A percentile compares a stretch with the other conserved stretches of the same genome.
These are phyloP conservation scores for Athalia circularis DNA, from an alignment of 2,888 invertebrate genomes.

Conservation along the genomic window DNA sequence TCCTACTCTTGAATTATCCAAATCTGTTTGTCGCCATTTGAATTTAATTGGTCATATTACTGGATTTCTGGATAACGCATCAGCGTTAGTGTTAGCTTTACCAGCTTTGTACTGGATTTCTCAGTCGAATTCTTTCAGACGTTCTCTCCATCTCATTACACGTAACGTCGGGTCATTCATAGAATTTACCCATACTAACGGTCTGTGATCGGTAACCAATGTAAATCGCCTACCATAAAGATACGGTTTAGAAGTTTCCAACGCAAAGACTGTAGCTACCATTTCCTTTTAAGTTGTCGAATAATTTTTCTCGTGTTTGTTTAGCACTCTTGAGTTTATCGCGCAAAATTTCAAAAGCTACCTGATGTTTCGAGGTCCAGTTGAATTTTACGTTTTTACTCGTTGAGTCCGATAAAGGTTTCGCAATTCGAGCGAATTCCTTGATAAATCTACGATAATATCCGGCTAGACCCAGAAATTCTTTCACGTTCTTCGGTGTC, in stretches of 20 bases:
- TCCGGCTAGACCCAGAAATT: slow-evolving; percentile 2
- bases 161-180: slow-evolving; percentile 39
- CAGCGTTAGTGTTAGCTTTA: slow-evolving; percentile 36
- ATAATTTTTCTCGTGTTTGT: not conserved
- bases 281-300: not conserved
- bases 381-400: slow-evolving; percentile 21
- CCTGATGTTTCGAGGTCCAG: slow-evolving; percentile 11
- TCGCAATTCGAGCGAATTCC: not conserved
- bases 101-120: slow-evolving; percentile 41
- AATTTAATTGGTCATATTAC: not conserved
- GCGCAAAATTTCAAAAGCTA: slow-evolving; percentile 32
- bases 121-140: slow-evolving; percentile 25
- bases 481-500: not conserved
- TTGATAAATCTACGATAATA: slow-evolving; percentile 2
- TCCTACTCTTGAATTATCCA: not conserved
- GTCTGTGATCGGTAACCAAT: slow-evolving; percentile 5
- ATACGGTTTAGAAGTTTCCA: slow-evolving; percentile 8
- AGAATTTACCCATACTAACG: slow-evolving; percentile 18
- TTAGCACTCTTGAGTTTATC: not conserved
- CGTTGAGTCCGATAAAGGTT: slow-evolving; percentile 19
- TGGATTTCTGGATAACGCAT: slow-evolving; percentile 43
- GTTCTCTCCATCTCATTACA: slow-evolving; percentile 42
- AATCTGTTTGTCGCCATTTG: not conserved
- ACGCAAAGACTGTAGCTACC: slow-evolving; percentile 5
- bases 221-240: slow-evolving; percentile 6